Conservation (phyloP, 2,797 vertebrate genomes). For the Neostethus bicornis region DNA sequence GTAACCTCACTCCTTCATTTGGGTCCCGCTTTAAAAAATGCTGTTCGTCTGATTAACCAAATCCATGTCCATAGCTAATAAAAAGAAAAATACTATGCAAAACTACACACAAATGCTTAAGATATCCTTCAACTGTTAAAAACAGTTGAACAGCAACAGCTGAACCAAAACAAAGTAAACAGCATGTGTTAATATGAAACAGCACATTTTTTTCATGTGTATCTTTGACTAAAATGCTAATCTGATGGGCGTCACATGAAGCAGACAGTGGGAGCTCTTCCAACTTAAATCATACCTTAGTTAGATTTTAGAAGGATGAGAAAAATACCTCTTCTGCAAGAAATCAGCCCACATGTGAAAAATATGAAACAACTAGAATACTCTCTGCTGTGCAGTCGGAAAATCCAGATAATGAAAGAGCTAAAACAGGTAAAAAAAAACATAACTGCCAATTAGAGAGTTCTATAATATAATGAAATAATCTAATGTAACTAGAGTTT, state of each 20-base stretch:
- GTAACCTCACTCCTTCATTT: too few relatives aligned
- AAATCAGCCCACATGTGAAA: slow-evolving; percentile 37
- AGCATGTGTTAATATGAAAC: slow-evolving; percentile 40
- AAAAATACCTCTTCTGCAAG: slow-evolving; percentile 42
- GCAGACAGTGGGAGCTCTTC: neutral
- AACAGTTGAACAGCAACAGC: neutral
- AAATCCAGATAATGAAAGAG: slow-evolving; percentile 52
- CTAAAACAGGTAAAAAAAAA: slow-evolving; percentile 62
- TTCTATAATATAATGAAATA: neutral
- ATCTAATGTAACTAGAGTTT: neutral
- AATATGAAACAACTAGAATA: slow-evolving; percentile 20
- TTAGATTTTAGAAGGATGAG: slow-evolving; percentile 2
- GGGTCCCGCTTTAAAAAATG: too few relatives aligned
- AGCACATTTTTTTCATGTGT: neutral
- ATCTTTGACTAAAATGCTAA: neutral
- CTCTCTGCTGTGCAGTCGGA: slow-evolving; percentile 26
- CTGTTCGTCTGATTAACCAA: too few relatives aligned
- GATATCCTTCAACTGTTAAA: too few relatives aligned
- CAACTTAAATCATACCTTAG: neutral
- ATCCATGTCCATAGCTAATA: too few relatives aligned
- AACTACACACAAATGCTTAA: too few relatives aligned
- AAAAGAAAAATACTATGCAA: too few relatives aligned
- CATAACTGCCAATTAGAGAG: accelerated
- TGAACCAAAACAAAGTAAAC: neutral
- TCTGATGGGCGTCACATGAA: neutral